Base-by-base conservation (phyloP, 2,888 invertebrate species). In the Mystacides longicornis region DNA sequence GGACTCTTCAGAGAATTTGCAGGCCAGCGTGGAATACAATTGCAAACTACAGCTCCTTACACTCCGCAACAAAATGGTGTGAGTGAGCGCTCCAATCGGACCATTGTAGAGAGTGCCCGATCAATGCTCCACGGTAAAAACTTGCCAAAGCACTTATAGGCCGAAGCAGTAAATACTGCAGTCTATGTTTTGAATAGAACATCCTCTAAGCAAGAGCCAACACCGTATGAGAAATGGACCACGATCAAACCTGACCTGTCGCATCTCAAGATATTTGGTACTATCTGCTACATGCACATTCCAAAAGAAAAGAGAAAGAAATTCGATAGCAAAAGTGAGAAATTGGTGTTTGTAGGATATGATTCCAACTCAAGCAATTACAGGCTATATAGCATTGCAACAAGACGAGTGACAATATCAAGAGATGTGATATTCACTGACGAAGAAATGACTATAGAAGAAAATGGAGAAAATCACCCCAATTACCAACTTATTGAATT, bases 131-230 rank as follows among this genome's bases (percentile, higher is more conserved):
- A 31, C 14, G 31, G 9, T 31, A 31, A 14, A 31, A 31, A 31
- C 14, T 7, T 14, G 14, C 31, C 31, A 14, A 31, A 7, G 7
- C 31, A 31, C 14, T 58, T 62, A 37, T 67, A 65, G 65, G 63
- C 62, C 14, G 65, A 67, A 43, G 65, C 64, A 20, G 57, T 63
- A 5, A 56, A 54, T n/a, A 64, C 65, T 31, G 62, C 64, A 33
- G 61, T 56, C n/a, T 66, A 65, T 54, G 21, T 66, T 11, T 45
- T 63, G 14, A 68, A 68, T 47, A 46, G 64, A 47, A 58, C 52
- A 5, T 37, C 51, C 3, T 23, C 27, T 11, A 51, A 21, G n/a
- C 56, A 56, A 54, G 53, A 18, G 14, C 52, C 19, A 42, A 64
- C 63, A 9, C 59, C 62, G 11, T 61, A 54, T 58, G 63, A 64